These are phyloP conservation scores for rabbit (Oryctolagus cuniculus) DNA, from an alignment of 2,113 vertebrate species.

Conservation along the genomic window mOryCun1.1 NC_091439.1:139993501-139994000, in stretches of 20 bases:
- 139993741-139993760: too few species aligned
- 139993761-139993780: too few species aligned
- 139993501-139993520: conserved; percentile 85
- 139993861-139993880: conserved; percentile 76
- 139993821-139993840: conserved; percentile 61
- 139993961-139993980: conserved; percentile 48
- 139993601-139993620: conserved; percentile 57
- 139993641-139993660: conserved; percentile 75
- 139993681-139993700: background rate
- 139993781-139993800: too few species aligned
- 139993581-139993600: conserved; percentile 67
- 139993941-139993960: conserved; percentile 73
- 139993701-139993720: too few species aligned
- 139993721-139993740: too few species aligned
- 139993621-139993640: conserved; percentile 75
- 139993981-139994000: conserved; percentile 12
- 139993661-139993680: background rate
- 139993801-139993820: too few species aligned
- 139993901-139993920: conserved; percentile 66
- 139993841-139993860: conserved; percentile 74
- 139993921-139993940: conserved; percentile 48
- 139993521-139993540: background rate
- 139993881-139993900: conserved; percentile 51
- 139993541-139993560: conserved; percentile 45
- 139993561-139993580: conserved; percentile 62